phyloP scores from a whole-genome alignment of 2,797 vertebrate genomes.

The Protonibea diacanthus region DNA sequence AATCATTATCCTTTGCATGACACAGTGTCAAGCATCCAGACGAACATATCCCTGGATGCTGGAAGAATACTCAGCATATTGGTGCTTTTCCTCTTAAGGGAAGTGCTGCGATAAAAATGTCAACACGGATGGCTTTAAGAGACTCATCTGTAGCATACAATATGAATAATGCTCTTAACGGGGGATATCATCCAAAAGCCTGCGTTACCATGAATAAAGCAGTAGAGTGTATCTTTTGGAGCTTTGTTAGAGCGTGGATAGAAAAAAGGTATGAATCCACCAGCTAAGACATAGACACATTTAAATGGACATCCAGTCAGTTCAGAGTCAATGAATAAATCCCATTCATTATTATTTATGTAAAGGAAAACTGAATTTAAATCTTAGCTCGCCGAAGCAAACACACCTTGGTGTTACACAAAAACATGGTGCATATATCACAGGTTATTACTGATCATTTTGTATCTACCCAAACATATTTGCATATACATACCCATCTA shows the following conservation, averaged over 20 bases:
- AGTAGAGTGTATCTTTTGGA: background rate
- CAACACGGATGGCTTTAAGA: conserved; percentile 41
- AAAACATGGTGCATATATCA: too few relatives aligned
- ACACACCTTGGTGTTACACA: too few relatives aligned
- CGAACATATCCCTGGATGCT: conserved; percentile 6
- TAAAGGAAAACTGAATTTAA: too few relatives aligned
- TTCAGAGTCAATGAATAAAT: too few relatives aligned
- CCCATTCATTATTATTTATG: too few relatives aligned
- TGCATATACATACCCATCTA: too few relatives aligned
- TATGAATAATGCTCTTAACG: conserved; percentile 46
- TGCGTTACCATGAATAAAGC: conserved; percentile 49
- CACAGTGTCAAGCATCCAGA: conserved; percentile 6
- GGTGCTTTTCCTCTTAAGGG: conserved; percentile 26
- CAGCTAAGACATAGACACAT: too few relatives aligned
- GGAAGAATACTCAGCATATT: conserved; percentile 17
- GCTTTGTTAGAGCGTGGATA: background rate
- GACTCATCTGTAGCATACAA: conserved; percentile 29
- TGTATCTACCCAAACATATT: too few relatives aligned
- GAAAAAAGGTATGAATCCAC: background rate
- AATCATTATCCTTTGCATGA: conserved; percentile 32
- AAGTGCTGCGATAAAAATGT: conserved; percentile 37
- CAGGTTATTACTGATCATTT: too few relatives aligned
- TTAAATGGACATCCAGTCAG: too few relatives aligned
- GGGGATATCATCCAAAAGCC: conserved; percentile 35
- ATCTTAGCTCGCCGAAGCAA: too few relatives aligned